Percentiles rank a stretch among this genome's conserved stretches.
These are phyloP conservation scores for Lerista edwardsae DNA, from an alignment of 2,797 vertebrate species.

Conservation along the genomic window DNA sequence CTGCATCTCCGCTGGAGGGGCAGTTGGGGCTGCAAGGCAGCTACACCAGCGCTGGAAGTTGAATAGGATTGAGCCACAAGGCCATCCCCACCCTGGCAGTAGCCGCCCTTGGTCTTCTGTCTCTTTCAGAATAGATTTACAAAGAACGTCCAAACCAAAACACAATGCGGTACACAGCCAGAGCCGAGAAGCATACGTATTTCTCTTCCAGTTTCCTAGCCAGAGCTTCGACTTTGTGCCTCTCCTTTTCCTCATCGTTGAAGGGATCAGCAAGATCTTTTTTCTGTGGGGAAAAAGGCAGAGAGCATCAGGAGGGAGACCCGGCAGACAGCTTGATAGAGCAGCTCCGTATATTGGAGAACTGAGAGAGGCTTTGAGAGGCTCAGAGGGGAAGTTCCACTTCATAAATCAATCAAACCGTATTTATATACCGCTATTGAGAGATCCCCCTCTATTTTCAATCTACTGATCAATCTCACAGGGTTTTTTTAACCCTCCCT, in stretches of 20 bases:
- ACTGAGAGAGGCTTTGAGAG: no score
- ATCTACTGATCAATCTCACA: no score
- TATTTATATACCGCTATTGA: no score
- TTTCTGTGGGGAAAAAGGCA: constrained; percentile 65
- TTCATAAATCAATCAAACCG: no score
- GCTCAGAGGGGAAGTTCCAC: background rate
- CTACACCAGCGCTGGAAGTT: no score
- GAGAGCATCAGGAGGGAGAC: constrained; percentile 27
- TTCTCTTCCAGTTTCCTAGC: constrained; percentile 87
- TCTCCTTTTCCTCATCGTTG: constrained; percentile 80
- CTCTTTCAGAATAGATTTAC: background rate
- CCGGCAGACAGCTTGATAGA: background rate
- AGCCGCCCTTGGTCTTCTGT: background rate
- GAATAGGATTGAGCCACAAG: no score
- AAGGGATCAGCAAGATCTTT: constrained; percentile 72
- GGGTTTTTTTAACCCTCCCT: no score
- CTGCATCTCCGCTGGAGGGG: no score
- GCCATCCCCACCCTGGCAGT: background rate
- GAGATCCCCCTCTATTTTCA: no score
- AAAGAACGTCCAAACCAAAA: background rate
- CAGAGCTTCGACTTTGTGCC: constrained; percentile 81
- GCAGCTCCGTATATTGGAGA: background rate
- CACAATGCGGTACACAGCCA: background rate
- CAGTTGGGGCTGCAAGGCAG: no score
- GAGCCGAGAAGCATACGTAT: constrained; percentile 81